Evolutionary conservation across 2,888 invertebrate genomes (phyloP), one percentile per base, ranked within the genome.

Genomic region (Drosophila cognata): DNA sequence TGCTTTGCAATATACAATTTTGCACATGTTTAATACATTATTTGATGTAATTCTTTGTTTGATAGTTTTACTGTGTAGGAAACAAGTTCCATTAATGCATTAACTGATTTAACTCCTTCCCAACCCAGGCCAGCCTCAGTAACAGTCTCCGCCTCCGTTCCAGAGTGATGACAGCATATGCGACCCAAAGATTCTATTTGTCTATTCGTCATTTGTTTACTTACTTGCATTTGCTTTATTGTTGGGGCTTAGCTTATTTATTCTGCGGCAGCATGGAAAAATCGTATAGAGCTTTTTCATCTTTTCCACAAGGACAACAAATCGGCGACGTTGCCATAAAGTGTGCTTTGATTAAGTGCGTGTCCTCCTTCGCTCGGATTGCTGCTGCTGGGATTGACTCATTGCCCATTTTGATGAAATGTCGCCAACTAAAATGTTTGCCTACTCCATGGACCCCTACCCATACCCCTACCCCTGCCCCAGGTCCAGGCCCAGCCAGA

Each of bases 331-430:
- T 67, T 46, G 51, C 57, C 68, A 63, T 63, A 75, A 82, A 82
- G 79, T 71, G 71, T 78, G 82, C 82, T 89, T 82, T 88, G 85
- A 86, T 86, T 88, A 81, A 89, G 89, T 89, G 89, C 74, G 82
- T 79, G 61, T 78, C 64, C 77, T 80, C 25, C 48, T 50, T 29
- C 31, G 21, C 59, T 50, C n/a, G n/a, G 52, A 21, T 56, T 53
- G 35, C 67, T 46, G 11, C 53, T 73, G 58, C 61, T 38, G 57
- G 63, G 68, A 80, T 89, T 85, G 84, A 89, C 84, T 88, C 84
- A 84, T 84, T 86, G 79, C 71, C 84, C 87, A 89, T 81, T 89
- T 85, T 89, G 89, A 85, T 77, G 79, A 77, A 85, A 87, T 85
- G 84, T 84, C 74, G 79, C 84, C 87, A 81, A 71, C 84, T 79